phyloP scores from a whole-genome alignment of 2,113 vertebrate genomes.

The Trichomycterus rosablanca region DNA sequence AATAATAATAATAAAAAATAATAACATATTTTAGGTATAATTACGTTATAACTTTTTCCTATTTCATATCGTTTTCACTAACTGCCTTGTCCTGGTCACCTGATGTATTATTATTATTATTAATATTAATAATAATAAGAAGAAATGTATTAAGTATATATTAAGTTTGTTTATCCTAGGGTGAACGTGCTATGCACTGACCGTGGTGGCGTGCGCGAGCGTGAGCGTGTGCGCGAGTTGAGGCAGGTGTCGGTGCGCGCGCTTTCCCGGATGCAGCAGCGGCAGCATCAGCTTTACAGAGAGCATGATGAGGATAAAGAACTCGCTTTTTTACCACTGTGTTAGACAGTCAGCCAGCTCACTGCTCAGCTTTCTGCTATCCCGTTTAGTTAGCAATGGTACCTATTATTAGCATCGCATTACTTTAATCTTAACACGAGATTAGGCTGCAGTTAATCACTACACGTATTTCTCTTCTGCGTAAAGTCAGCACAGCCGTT shows the following conservation, averaged over 20 bases:
- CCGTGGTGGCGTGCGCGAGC: slow-evolving; percentile 48
- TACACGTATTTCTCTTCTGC: background rate
- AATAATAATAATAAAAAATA: too few relatives aligned
- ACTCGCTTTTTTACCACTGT: slow-evolving; percentile 60
- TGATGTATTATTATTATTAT: background rate
- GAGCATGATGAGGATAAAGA: slow-evolving; percentile 59
- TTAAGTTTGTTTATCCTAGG: background rate
- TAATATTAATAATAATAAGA: background rate
- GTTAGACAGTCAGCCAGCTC: slow-evolving; percentile 24
- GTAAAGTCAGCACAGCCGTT: background rate
- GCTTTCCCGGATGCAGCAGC: too few relatives aligned
- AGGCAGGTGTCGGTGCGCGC: slow-evolving; percentile 48
- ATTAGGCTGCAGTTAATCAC: slow-evolving; percentile 53
- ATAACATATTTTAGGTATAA: too few relatives aligned
- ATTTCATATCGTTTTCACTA: too few relatives aligned
- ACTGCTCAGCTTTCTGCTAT: slow-evolving; percentile 61
- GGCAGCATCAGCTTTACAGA: slow-evolving; percentile 40
- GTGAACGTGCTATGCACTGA: too few relatives aligned
- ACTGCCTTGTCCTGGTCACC: too few relatives aligned
- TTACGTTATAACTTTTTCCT: too few relatives aligned
- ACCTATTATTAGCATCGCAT: slow-evolving; percentile 60
- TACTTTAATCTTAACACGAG: slow-evolving; percentile 43
- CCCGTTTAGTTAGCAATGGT: slow-evolving; percentile 51
- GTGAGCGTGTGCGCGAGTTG: slow-evolving; percentile 41
- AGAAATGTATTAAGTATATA: too few relatives aligned